Percentiles rank a stretch among this genome's conserved stretches.
These are phyloP conservation scores for Passer domesticus DNA, from an alignment of 2,113 vertebrate genomes.

Conservation along the genomic window DNA sequence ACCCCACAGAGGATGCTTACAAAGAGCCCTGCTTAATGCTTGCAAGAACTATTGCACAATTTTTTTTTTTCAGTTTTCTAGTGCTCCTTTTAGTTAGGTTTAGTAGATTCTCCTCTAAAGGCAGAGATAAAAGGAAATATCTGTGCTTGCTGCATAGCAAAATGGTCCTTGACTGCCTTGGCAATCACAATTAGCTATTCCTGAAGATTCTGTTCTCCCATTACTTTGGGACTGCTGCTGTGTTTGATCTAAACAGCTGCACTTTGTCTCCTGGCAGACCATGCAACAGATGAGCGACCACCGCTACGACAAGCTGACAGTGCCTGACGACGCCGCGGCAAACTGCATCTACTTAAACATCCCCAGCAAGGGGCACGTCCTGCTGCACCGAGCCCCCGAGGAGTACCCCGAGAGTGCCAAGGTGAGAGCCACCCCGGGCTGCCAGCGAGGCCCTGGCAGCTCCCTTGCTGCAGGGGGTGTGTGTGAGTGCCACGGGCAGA, in stretches of 20 bases:
- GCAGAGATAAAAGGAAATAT: not conserved
- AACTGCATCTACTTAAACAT: slow-evolving; percentile 95
- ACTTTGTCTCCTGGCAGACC: slow-evolving; percentile 74
- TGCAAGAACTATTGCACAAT: not conserved
- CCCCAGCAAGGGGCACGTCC: slow-evolving; percentile 88
- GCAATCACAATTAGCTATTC: not conserved
- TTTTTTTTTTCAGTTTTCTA: not conserved
- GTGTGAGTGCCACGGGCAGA: not conserved
- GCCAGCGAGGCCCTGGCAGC: not conserved
- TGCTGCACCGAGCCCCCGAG: slow-evolving; percentile 87
- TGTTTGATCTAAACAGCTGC: not conserved
- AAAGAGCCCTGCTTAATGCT: not conserved
- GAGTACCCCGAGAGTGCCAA: slow-evolving; percentile 90
- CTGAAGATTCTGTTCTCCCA: not conserved
- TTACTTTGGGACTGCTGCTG: not conserved
- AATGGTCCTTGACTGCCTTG: not conserved
- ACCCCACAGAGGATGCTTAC: not conserved
- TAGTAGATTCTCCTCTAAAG: not conserved
- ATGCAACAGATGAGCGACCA: slow-evolving; percentile 99
- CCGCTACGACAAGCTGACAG: slow-evolving; percentile 93
- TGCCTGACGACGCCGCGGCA: slow-evolving; percentile 89
- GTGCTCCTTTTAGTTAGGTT: not conserved
- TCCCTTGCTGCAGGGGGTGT: not conserved
- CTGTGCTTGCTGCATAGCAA: not conserved
- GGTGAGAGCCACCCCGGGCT: slow-evolving; percentile 61